Conservation (phyloP, 2,113 vertebrate genomes). For the Psettodes erumei region DNA sequence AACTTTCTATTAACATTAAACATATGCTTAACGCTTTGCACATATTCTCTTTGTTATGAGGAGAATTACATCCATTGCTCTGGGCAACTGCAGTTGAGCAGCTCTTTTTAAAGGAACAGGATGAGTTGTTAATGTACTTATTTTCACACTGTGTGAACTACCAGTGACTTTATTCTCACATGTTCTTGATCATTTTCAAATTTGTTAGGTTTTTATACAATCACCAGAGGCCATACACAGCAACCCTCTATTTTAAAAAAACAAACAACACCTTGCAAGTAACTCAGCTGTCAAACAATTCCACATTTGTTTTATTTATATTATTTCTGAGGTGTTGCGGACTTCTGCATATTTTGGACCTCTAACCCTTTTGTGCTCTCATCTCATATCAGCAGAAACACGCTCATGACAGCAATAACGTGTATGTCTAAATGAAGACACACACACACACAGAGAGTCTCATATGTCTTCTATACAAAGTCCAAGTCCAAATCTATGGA, state of each 20-base stretch:
- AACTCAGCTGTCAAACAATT: background rate
- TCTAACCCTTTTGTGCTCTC: background rate
- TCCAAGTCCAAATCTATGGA: too few species aligned
- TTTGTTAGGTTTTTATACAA: background rate
- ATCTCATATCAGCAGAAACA: background rate
- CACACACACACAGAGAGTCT: background rate
- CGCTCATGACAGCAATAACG: conserved; percentile 3
- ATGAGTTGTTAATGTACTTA: background rate
- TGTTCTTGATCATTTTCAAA: background rate
- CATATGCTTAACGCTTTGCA: conserved; percentile 35
- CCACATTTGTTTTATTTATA: background rate
- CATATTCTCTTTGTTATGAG: conserved; percentile 34
- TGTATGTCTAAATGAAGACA: background rate
- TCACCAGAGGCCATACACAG: background rate
- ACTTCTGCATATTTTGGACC: background rate
- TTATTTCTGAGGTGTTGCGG: background rate
- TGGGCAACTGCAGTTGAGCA: conserved; percentile 7
- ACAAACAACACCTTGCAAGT: background rate
- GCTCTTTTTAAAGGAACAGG: conserved; percentile 15
- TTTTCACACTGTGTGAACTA: background rate
- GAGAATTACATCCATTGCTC: conserved; percentile 17
- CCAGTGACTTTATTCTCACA: background rate
- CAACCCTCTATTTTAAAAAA: background rate
- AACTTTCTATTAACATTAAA: conserved; percentile 53
- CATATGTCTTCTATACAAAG: background rate